Evolutionary conservation across 2,888 invertebrate species (phyloP).

Genomic region (Flabesymbios commensalis): DNA sequence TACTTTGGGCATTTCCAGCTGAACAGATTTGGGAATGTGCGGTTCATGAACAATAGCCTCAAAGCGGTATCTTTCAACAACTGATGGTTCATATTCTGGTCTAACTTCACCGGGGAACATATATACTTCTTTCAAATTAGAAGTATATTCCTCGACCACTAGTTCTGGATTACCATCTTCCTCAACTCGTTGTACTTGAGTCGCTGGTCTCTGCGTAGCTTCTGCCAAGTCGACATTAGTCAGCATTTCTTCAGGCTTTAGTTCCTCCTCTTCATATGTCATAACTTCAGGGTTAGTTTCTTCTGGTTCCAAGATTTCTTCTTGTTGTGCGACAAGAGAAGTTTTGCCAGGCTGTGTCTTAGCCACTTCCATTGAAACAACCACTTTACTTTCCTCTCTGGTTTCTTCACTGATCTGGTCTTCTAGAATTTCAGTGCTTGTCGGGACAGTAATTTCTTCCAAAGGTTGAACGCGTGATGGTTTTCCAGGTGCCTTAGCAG

Average conservation of each 20-base stretch:
- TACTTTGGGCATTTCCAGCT: not conserved
- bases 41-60: slow-evolving; percentile 23
- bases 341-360: slow-evolving; percentile 20
- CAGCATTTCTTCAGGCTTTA: slow-evolving; percentile 20
- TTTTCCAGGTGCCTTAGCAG: slow-evolving; percentile 18
- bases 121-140: slow-evolving; percentile 34
- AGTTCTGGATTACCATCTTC: slow-evolving; percentile 25
- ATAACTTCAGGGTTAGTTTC: slow-evolving; percentile 25
- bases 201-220: slow-evolving; percentile 25
- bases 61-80: slow-evolving; percentile 33
- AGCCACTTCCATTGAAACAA: slow-evolving; percentile 22
- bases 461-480: slow-evolving; percentile 24
- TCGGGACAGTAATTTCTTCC: slow-evolving; percentile 18
- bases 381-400: slow-evolving; percentile 20
- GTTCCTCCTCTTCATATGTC: slow-evolving; percentile 25
- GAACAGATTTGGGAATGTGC: not conserved
- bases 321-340: slow-evolving; percentile 24
- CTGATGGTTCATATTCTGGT: slow-evolving; percentile 34
- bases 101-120: slow-evolving; percentile 32
- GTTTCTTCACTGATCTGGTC: slow-evolving; percentile 22
- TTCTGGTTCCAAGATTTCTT: slow-evolving; percentile 30
- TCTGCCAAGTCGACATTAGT: slow-evolving; percentile 15
- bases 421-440: slow-evolving; percentile 18
- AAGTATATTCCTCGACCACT: slow-evolving; percentile 28
- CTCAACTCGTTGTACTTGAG: slow-evolving; percentile 18